Base-by-base conservation (phyloP, 2,113 vertebrate genomes). In the Tachycineta bicolor region DNA sequence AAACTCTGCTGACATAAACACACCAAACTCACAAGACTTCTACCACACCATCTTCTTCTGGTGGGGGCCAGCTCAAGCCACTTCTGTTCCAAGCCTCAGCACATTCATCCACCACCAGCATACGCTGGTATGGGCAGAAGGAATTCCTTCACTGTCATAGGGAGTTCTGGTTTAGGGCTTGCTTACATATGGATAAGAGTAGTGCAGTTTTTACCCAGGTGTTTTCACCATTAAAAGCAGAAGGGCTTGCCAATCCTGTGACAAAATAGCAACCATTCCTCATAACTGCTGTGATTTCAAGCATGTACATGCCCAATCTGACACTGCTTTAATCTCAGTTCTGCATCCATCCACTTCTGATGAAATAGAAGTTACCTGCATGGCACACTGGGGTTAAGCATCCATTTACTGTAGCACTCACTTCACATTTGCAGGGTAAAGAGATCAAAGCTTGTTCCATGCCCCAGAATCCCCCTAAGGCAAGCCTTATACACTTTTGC, bases 71-170 rank as follows among this genome's bases (percentile, higher is more conserved):
- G 33, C 24, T 63, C 79, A 58, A 43, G 24, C 25, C 62, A 33
- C 34, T 14, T 28, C n/a, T 92, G 19, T 43, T 46, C 29, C 34
- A 80, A 43, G 33, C 44, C 34, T 70, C 47, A 31, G 11, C 5
- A 5, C 19, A 23, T 92, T 50, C 29, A 64, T 34, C 26, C 47
- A 39, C 34, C 34, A 82, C 21, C 22, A 39, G n/a, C 10, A 37
- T 12, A 34, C 2, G 0, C 11, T 33, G 33, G 3, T 37, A 17
- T 3, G 5, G 22, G 43, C 7, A 11, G 22, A 87, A 44, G 10
- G 11, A 76, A 87, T 55, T 94, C 19, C 23, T 82, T 25, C 56
- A 16, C 25, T 50, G 31, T 23, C 14, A 3, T 4, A 76, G 17
- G 28, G 26, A 52, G 22, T 39, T 44, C 65, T 87, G 34, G 14